These are phyloP conservation scores for Myodes glareolus DNA, from an alignment of 2,113 vertebrate genomes.

Conservation along the genomic window DNA sequence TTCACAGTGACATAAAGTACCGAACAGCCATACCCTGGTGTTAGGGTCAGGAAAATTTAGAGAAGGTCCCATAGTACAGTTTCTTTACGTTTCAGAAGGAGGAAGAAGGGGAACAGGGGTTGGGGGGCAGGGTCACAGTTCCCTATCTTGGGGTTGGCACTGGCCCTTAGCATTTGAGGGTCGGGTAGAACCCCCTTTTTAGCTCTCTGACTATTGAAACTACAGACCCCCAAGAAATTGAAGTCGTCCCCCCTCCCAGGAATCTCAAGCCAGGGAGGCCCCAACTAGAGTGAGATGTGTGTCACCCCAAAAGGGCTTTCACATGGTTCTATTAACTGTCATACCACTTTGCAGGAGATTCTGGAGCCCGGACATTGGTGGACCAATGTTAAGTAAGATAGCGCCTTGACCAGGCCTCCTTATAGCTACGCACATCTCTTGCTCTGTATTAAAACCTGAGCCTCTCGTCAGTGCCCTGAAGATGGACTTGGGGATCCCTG, in stretches of 20 bases:
- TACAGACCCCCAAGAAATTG: neutral
- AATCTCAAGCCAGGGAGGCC: neutral
- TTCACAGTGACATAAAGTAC: neutral
- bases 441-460: neutral
- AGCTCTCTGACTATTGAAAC: neutral
- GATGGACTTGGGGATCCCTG: neutral
- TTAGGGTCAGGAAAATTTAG: neutral
- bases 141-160: neutral
- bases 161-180: neutral
- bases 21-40: neutral
- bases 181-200: neutral
- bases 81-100: neutral
- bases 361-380: neutral
- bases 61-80: rapidly evolving
- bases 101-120: too few relatives aligned
- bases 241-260: neutral
- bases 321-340: neutral
- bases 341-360: neutral
- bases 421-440: neutral
- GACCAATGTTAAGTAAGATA: neutral
- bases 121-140: rapidly evolving
- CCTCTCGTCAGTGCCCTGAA: neutral
- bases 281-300: neutral
- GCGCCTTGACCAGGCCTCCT: neutral
- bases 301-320: neutral